Base-by-base conservation (phyloP, 2,888 invertebrate species). In the Seira musarum region DNA sequence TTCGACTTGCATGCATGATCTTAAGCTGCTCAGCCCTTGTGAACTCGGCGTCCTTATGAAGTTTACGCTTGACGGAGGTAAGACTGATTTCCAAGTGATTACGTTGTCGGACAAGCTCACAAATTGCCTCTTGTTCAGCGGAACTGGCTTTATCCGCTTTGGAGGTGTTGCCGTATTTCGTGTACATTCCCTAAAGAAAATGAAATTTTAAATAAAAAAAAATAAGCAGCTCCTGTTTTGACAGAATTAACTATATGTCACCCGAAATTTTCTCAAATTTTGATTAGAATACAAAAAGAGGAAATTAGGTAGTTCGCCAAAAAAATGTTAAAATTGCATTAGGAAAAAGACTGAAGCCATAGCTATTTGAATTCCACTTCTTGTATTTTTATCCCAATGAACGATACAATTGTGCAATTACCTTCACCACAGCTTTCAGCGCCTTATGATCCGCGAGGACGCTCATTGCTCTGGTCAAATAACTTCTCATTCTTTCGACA, bases 401-500 rank as follows among this genome's bases (percentile, higher is more conserved):
- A 69, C n/a, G 10, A 65, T 8, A n/a, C n/a, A 65, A n/a, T n/a
- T n/a, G n/a, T n/a, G n/a, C 6, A 17, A 89, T 87, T 57, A 90
- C 90, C 74, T 89, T 90, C 40, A 92, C 89, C 53, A 89, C 89
- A 22, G 89, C 89, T 87, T 92, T 92, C 30, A 92, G 87, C 79
- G 93, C 88, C 88, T 92, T 89, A 0, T 95, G 93, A 85, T 96
- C 93, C 88, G 95, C 94, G 61, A 96, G 92, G 83, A 93, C 92
- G 0, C 93, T 93, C 5, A 95, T 94, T 88, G 94, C 93, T 83
- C 94, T 92, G 87, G 94, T 94, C 69, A 97, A 91, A 87, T 97
- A 96, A 66, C 93, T 93, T 88, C 94, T 93, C 83, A 97, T 94
- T 87, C 92, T 92, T 40, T 83, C 81, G 1, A 83, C 74, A 10